Evolutionary conservation across 1,140 invertebrate genomes (phyloP).

Genomic region (Triops cancriformis): DNA sequence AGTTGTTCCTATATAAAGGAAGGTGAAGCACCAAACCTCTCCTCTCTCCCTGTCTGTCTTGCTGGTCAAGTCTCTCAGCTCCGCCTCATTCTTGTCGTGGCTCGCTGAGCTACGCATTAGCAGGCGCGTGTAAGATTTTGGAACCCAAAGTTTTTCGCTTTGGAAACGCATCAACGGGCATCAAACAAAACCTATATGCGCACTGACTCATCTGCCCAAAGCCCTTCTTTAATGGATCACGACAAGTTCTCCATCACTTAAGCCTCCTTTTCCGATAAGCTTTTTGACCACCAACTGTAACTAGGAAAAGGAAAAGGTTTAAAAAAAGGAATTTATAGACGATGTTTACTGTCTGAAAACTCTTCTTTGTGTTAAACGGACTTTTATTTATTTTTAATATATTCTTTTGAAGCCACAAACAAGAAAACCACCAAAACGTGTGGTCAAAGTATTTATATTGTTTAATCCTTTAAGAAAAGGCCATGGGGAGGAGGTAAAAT

Average conservation of each 20-base stretch:
- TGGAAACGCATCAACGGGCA: background rate
- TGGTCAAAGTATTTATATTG: background rate
- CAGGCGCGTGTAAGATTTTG: background rate
- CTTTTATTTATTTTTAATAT: background rate
- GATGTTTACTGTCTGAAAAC: background rate
- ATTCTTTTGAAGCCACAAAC: background rate
- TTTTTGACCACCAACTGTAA: background rate
- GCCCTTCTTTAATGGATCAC: background rate
- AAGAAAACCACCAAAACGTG: background rate
- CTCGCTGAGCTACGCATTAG: background rate
- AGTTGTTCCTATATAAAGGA: background rate
- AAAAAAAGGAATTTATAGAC: no score
- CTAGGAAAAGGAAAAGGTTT: no score
- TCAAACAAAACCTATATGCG: background rate
- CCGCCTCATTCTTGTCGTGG: slow-evolving; percentile 7
- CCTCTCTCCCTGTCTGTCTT: background rate
- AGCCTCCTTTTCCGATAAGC: background rate
- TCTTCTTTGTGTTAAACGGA: background rate
- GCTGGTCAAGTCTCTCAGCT: background rate
- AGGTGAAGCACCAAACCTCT: background rate
- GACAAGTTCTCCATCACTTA: slow-evolving; percentile 13
- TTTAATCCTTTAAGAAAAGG: background rate
- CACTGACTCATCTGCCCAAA: background rate
- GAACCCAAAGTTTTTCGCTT: background rate
- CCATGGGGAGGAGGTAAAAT: background rate